Percentiles rank a stretch among this genome's conserved stretches.
These are phyloP conservation scores for Ceyx margarethae DNA, from an alignment of 2,113 vertebrate genomes.

Conservation along the genomic window DNA sequence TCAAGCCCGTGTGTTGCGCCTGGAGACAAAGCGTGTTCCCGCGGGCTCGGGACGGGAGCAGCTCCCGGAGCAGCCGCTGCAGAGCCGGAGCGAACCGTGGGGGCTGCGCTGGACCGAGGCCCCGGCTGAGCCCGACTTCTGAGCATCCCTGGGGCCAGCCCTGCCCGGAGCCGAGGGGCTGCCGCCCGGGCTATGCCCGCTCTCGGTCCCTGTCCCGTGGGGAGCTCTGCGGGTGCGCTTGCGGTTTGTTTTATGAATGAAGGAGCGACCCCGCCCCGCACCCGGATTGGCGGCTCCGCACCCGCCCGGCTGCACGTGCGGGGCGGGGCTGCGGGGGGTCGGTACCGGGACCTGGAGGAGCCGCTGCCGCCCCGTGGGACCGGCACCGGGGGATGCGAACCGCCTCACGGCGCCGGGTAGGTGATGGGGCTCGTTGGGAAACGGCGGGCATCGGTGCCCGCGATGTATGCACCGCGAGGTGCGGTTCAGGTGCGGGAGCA, in stretches of 20 bases:
- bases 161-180: background rate
- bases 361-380: background rate
- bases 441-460: background rate
- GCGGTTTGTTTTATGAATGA: background rate
- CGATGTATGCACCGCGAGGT: background rate
- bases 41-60: background rate
- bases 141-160: background rate
- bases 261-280: background rate
- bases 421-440: background rate
- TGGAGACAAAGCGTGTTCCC: background rate
- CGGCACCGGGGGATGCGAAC: background rate
- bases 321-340: background rate
- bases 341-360: background rate
- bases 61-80: background rate
- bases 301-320: background rate
- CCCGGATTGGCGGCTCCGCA: background rate
- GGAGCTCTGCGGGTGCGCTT: background rate
- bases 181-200: too few relatives aligned
- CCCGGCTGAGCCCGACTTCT: background rate
- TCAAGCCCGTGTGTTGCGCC: accelerated
- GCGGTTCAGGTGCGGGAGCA: background rate
- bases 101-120: background rate
- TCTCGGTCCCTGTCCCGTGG: too few relatives aligned
- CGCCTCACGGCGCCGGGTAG: background rate
- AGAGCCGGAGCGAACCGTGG: too few relatives aligned